A percentile compares a stretch with the other conserved stretches of the same genome.
Conservation (phyloP, 2,113 vertebrate genomes). For the Gadus macrocephalus region DNA sequence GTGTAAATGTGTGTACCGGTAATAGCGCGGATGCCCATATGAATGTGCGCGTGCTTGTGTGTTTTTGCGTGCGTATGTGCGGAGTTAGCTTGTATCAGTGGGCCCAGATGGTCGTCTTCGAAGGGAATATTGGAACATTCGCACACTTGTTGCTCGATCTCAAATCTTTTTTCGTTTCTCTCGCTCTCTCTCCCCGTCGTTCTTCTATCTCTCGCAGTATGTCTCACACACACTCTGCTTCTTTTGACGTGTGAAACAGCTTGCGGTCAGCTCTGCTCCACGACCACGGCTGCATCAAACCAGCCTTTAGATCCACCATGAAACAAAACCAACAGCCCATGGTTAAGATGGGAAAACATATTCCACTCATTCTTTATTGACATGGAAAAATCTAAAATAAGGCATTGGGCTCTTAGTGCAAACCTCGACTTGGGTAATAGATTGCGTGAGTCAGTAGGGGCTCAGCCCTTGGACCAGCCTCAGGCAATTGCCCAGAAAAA, state of each 20-base stretch:
- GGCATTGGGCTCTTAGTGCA: background rate
- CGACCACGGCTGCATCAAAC: constrained; percentile 44
- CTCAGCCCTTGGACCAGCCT: background rate
- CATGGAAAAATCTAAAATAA: background rate
- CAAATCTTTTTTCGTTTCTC: background rate
- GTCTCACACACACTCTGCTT: constrained; percentile 32
- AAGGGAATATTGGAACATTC: constrained; percentile 66
- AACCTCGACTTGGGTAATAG: constrained; percentile 1
- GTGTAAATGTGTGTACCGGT: too few species aligned
- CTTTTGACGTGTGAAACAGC: constrained; percentile 68
- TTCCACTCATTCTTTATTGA: too few species aligned
- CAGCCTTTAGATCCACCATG: constrained; percentile 53
- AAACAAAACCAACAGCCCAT: constrained; percentile 42
- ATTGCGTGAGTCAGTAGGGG: constrained; percentile 11
- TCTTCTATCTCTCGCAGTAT: constrained; percentile 18
- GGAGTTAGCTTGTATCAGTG: constrained; percentile 31
- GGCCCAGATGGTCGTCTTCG: constrained; percentile 62
- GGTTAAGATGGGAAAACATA: too few species aligned
- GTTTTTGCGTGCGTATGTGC: constrained; percentile 14
- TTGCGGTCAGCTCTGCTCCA: constrained; percentile 59
- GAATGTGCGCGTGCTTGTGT: background rate
- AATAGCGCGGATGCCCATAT: background rate
- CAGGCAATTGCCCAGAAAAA: constrained; percentile 2
- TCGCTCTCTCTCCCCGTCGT: constrained; percentile 35
- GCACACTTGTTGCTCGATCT: constrained; percentile 62